A percentile compares a stretch with the other conserved stretches of the same genome.
These are phyloP conservation scores for Ceriagrion tenellum DNA, from an alignment of 2,888 invertebrate species.

Conservation along the genomic window DNA sequence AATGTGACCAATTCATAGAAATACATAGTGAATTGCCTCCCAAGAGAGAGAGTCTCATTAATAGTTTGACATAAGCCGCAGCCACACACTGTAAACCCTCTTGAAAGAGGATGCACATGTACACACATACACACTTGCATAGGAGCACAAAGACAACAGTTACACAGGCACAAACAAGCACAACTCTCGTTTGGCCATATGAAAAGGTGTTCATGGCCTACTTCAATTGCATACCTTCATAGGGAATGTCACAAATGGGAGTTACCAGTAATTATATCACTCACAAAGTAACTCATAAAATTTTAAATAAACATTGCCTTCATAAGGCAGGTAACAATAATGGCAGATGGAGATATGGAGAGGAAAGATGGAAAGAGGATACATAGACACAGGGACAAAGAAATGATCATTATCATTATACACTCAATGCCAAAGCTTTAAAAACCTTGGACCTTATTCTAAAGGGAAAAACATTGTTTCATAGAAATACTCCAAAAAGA, in stretches of 20 bases:
- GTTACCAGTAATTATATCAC: not conserved
- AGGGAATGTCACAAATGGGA: conserved; percentile 7
- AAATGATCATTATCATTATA: not conserved
- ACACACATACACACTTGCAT: conserved; percentile 34
- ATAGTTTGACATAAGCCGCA: conserved; percentile 56
- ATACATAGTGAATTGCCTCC: conserved; percentile 55
- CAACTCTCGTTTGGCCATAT: not conserved
- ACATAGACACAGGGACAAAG: not conserved
- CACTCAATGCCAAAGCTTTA: not conserved
- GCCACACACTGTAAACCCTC: conserved; percentile 37
- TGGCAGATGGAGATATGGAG: not conserved
- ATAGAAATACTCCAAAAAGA: not conserved
- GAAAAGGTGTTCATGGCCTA: not conserved
- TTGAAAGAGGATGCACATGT: conserved; percentile 20
- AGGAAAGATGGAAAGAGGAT: not conserved
- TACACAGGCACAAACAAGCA: conserved; percentile 62
- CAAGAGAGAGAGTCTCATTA: conserved; percentile 51
- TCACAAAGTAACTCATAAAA: not conserved
- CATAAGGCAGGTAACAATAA: not conserved
- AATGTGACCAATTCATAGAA: conserved; percentile 60
- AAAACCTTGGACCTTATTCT: not conserved
- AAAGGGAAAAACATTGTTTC: not conserved
- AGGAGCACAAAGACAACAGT: conserved; percentile 39
- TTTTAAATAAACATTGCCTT: not conserved
- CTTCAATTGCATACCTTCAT: not conserved